A percentile compares a stretch with the other conserved stretches of the same genome.
Conservation (phyloP, 2,888 invertebrate genomes). For the Sphinx pinastri region DNA sequence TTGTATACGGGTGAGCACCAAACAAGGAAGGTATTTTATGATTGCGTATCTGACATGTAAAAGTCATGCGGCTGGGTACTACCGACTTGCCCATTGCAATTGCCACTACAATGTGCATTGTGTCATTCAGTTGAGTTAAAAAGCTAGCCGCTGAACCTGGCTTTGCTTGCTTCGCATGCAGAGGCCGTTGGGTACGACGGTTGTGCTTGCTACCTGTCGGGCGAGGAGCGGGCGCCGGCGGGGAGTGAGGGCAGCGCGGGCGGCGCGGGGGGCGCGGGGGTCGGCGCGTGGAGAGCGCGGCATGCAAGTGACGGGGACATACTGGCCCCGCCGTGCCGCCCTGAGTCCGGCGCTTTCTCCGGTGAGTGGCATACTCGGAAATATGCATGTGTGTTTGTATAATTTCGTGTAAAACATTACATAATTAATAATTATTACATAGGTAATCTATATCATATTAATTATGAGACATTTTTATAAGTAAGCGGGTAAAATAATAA, state of each 20-base stretch:
- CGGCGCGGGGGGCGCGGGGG: conserved; percentile 30
- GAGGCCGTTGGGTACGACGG: conserved; percentile 70
- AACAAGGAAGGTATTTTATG: too few relatives aligned
- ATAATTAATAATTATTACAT: too few relatives aligned
- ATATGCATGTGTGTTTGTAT: background rate
- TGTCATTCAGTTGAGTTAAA: too few relatives aligned
- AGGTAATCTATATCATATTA: too few relatives aligned
- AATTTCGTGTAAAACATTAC: background rate
- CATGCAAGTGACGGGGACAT: conserved; percentile 76
- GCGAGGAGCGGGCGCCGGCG: conserved; percentile 40
- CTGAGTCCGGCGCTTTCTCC: conserved; percentile 76
- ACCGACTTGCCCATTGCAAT: too few relatives aligned
- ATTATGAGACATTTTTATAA: too few relatives aligned
- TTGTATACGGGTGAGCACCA: too few relatives aligned
- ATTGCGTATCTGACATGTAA: too few relatives aligned
- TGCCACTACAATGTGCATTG: too few relatives aligned
- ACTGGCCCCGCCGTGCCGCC: conserved; percentile 65
- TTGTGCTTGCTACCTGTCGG: conserved; percentile 61
- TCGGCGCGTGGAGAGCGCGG: conserved; percentile 49
- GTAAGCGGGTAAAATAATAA: too few relatives aligned
- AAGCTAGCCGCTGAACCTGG: conserved; percentile 28
- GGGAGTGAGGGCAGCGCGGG: conserved; percentile 36
- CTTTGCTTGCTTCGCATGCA: conserved; percentile 40
- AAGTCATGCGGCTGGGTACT: too few relatives aligned
- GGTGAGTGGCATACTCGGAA: conserved; percentile 48